Evolutionary conservation across 2,888 invertebrate species (phyloP), one percentile per base, ranked within the genome.

Genomic region (Microctonus brassicae): DNA sequence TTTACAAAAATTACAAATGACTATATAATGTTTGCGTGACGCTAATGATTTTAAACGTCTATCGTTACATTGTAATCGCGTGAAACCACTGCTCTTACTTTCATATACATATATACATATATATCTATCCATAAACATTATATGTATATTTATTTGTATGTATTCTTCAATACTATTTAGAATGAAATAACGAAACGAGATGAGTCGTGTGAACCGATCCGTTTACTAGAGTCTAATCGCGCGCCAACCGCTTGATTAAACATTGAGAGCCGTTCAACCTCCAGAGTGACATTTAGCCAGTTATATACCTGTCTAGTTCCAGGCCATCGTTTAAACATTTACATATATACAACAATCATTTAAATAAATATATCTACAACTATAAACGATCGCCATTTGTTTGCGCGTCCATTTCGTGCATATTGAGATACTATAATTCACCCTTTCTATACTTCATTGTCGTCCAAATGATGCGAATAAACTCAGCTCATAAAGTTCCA

Each of bases 201-300:
- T 82, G 80, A 82, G 81, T 83, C 85, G 84, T 85, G 84, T 82
- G 83, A 84, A 84, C 82, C 82, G 77, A 80, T 81, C 79, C 75
- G 74, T 63, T 55, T 55, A 68, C 66, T 55, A n/a, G 36, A n/a
- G 61, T 55, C 64, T 66, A 47, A 47, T 47, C 47, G 47, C 73
- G 60, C 60, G 69, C 58, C 64, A 39, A 61, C 58, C 58, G 22
- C 47, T 62, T 78, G 84, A 84, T 84, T 82, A 81, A 81, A 83
- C 79, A 81, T 17, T 84, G 82, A 72, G 66, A 26, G 39, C 52
- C 62, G 22, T 33, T 53, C 33, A 52, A 47, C 34, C 63, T 64
- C 75, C 74, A 70, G 77, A 81, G 81, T 84, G 84, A 84, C 83
- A 84, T 85, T 85, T 85, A 84, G 76, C 79, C 77, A 22, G 79